Evolutionary conservation across 2,797 vertebrate genomes (phyloP).

Genomic region (Galago senegalensis): DNA sequence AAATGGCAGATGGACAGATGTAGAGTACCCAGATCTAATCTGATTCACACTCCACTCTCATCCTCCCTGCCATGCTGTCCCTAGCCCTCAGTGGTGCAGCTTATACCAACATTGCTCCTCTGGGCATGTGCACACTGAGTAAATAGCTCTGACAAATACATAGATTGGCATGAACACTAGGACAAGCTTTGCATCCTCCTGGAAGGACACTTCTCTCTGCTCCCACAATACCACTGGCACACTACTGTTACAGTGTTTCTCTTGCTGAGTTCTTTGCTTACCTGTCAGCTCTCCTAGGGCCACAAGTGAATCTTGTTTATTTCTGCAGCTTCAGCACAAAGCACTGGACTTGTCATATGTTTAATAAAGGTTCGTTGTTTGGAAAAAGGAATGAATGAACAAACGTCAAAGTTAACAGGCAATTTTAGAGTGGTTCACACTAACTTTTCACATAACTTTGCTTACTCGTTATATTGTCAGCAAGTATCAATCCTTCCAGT

Average conservation of each 20-base stretch:
- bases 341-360: neutral
- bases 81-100: neutral
- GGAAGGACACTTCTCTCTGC: neutral
- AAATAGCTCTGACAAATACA: neutral
- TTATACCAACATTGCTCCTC: neutral
- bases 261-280: neutral
- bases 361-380: neutral
- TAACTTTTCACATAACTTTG: neutral
- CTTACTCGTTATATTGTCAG: neutral
- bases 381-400: neutral
- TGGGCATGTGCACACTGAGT: neutral
- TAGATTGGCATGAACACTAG: neutral
- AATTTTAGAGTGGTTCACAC: neutral
- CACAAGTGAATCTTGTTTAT: neutral
- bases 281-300: neutral
- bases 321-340: slow-evolving; percentile 9
- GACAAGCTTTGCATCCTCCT: neutral
- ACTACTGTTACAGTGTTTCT: neutral
- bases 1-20: neutral
- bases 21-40: neutral
- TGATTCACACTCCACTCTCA: neutral
- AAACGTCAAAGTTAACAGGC: neutral
- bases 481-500: neutral
- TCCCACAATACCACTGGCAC: too few species aligned
- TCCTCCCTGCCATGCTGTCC: neutral